These are phyloP conservation scores for Glaucomys volans DNA, from an alignment of 2,113 vertebrate genomes.

Conservation along the genomic window DNA sequence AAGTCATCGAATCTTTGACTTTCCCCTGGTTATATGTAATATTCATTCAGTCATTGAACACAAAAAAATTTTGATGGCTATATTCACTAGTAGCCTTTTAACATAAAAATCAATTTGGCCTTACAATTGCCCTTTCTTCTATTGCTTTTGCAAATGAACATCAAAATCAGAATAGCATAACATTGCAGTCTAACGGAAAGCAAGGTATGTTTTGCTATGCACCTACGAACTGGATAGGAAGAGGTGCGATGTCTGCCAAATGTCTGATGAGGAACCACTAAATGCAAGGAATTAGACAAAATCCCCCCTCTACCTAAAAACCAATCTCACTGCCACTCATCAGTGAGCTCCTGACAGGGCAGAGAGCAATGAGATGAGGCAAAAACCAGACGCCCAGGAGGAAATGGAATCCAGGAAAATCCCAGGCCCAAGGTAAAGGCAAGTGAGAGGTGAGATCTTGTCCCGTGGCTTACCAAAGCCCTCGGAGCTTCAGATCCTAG, in stretches of 20 bases:
- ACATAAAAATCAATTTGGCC: slow-evolving; percentile 24
- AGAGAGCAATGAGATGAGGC: not conserved
- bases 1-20: not conserved
- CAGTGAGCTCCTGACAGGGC: not conserved
- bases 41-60: not conserved
- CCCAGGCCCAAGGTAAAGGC: not conserved
- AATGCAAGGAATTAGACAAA: not conserved
- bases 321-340: not conserved
- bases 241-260: too few relatives aligned
- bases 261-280: not conserved
- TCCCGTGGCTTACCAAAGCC: not conserved
- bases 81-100: not conserved
- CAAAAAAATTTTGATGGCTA: not conserved
- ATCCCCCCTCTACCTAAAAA: not conserved
- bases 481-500: too few relatives aligned
- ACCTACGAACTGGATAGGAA: not conserved
- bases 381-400: not conserved
- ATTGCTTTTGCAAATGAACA: not conserved
- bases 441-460: not conserved
- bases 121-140: not conserved
- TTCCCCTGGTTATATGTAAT: not conserved
- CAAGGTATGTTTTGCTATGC: not conserved
- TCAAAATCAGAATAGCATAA: not conserved
- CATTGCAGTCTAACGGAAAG: not conserved
- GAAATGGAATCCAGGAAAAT: not conserved